Evolutionary conservation across 2,888 invertebrate species (phyloP).

Genomic region (Papilio protenor): DNA sequence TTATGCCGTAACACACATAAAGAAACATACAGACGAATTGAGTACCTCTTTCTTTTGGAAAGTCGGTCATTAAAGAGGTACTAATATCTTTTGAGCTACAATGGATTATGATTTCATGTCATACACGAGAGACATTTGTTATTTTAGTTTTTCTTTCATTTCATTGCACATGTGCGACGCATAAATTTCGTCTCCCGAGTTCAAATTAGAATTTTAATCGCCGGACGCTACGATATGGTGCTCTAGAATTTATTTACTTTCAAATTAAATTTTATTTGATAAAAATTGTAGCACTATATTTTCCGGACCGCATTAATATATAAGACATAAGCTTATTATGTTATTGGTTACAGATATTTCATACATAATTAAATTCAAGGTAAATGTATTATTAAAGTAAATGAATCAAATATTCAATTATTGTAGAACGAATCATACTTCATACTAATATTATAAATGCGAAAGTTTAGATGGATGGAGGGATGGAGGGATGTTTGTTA

Average conservation of each 20-base stretch:
- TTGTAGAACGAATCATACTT: no score
- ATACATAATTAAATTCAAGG: neutral
- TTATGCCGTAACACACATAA: no score
- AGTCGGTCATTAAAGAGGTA: no score
- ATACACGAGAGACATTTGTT: constrained; percentile 64
- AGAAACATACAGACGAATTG: no score
- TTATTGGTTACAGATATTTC: neutral
- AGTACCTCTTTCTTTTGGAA: no score
- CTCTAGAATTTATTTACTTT: constrained; percentile 71
- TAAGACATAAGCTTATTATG: neutral
- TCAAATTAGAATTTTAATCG: constrained; percentile 82
- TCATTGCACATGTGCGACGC: constrained; percentile 76
- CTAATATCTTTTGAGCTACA: neutral
- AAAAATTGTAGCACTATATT: neutral
- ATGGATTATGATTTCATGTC: constrained; percentile 28
- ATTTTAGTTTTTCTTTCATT: constrained; percentile 73
- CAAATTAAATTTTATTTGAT: constrained; percentile 30
- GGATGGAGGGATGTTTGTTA: no score
- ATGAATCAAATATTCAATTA: no score
- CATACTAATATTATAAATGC: no score
- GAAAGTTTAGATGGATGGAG: no score
- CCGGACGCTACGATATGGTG: constrained; percentile 74
- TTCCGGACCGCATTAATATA: neutral
- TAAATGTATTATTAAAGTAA: no score
- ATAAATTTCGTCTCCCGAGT: constrained; percentile 78